phyloP scores from a whole-genome alignment of 1,140 invertebrate genomes.

The Macrobrachium rosenbergii region DNA sequence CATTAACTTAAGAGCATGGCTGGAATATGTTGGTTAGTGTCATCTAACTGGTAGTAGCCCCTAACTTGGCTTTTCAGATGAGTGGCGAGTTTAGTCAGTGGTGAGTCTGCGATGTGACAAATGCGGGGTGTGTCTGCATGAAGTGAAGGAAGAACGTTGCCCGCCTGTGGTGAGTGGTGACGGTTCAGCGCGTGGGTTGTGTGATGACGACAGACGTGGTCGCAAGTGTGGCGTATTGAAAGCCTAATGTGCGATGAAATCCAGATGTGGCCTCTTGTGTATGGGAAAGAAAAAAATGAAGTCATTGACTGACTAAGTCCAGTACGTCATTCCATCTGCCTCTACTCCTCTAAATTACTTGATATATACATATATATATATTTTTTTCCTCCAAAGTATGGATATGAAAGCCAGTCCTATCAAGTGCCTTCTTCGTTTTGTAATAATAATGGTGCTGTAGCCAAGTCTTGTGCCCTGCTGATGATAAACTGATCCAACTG shows the following conservation, averaged over 20 bases:
- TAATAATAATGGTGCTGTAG: constrained; percentile 63
- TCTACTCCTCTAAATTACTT: constrained; percentile 47
- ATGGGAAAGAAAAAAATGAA: constrained; percentile 32
- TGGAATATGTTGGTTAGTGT: constrained; percentile 57
- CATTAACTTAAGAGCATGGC: constrained; percentile 44
- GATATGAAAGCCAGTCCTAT: constrained; percentile 60
- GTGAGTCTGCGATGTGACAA: constrained; percentile 60
- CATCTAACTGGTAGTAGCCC: constrained; percentile 65
- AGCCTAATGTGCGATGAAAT: constrained; percentile 55
- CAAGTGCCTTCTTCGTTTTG: constrained; percentile 53
- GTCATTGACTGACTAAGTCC: constrained; percentile 33
- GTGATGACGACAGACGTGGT: constrained; percentile 58
- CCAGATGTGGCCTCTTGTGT: constrained; percentile 50
- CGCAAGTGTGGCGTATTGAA: too few relatives aligned
- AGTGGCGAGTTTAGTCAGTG: constrained; percentile 61
- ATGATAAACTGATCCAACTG: constrained; percentile 47
- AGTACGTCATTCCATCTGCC: constrained; percentile 61
- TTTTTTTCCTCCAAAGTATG: constrained; percentile 23
- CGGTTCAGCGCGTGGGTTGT: constrained; percentile 61
- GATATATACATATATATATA: constrained; percentile 54
- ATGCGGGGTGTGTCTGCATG: constrained; percentile 65
- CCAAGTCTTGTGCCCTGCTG: constrained; percentile 59
- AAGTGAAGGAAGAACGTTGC: constrained; percentile 59
- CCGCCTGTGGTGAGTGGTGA: constrained; percentile 62
- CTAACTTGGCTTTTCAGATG: constrained; percentile 66